Percentiles rank a stretch among this genome's conserved stretches.
Conservation (phyloP, 2,888 invertebrate genomes). For the Phrixothrix hirtus region DNA sequence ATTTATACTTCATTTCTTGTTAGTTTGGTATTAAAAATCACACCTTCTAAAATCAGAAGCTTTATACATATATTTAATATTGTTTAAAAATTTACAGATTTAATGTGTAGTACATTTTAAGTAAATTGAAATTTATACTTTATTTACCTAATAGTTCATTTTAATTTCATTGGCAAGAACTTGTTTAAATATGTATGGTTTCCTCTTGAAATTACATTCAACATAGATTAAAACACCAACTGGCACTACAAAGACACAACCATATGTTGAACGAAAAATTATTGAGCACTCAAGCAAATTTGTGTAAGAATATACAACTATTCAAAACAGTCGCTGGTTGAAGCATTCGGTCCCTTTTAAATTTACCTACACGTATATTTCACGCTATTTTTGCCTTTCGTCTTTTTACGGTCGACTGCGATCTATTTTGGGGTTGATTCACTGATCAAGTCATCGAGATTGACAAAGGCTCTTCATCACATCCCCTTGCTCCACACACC, state of each 20-base stretch:
- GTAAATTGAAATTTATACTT: no score
- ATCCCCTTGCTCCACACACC: constrained; percentile 26
- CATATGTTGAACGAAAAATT: constrained; percentile 12
- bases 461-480: constrained; percentile 42
- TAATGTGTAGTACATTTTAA: no score
- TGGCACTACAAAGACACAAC: not conserved
- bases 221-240: constrained; percentile 1
- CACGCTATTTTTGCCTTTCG: constrained; percentile 32
- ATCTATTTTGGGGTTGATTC: constrained; percentile 44
- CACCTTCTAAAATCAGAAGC: no score
- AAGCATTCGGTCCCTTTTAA: constrained; percentile 23
- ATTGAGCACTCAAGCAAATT: constrained; percentile 22
- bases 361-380: constrained; percentile 22
- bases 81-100: no score
- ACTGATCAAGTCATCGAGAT: constrained; percentile 38
- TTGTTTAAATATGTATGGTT: not conserved
- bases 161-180: no score
- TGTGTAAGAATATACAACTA: constrained; percentile 19
- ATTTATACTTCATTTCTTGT: no score
- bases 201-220: not conserved
- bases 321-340: constrained; percentile 24
- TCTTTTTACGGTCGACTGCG: constrained; percentile 32
- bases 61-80: no score
- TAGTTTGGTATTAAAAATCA: no score
- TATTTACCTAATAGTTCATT: no score